Evolutionary conservation across 92 coral and sea anemone species (phyloP), one percentile per base, ranked within the genome.

Genomic region (Desmophyllum pertusum): DNA sequence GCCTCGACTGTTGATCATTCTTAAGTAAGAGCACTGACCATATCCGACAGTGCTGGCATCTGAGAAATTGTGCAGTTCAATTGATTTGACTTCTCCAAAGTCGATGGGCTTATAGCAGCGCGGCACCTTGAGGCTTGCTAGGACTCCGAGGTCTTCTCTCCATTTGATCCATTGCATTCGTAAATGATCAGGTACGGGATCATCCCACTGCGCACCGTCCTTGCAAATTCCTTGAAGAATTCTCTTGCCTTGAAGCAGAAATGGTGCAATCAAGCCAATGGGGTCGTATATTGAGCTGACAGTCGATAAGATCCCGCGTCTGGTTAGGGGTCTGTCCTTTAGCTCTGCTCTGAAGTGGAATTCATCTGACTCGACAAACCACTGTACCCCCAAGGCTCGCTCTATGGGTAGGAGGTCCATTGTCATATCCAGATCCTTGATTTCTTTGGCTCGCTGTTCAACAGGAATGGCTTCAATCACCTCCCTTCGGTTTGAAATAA

Each of bases 41-140:
- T 66, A 29, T 27, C 41, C 39, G 3, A 6, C 4, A 35, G 21
- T 27, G 18, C 72, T 66, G 6, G 72, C 41, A 31, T 66, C 72
- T 19, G 72, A 66, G 72, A 66, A 66, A 10, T 30, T 27, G 15
- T 66, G 72, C 38, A 66, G 8, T 18, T 66, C 4, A 8, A 31
- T 35, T 31, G 37, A 11, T 6, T 27, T 66, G 39, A 66, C 72
- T n/a, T 31, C 2, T 2, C 72, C 41, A 19, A 66, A 66, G n/a
- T 66, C 72, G 17, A 66, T n/a, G 40, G 72, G 72, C 72, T 29
- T 66, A 31, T 66, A 66, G 18, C 72, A 66, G 72, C 72, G 72
- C 21, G 72, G 72, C 4, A 66, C n/a, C 37, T 27, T 31, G 37
- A 66, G 17, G 5, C 21, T 2, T 66, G 37, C 14, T 5, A 66